Evolutionary conservation across 2,888 invertebrate species (phyloP).

Genomic region (Prenolepis imparis): DNA sequence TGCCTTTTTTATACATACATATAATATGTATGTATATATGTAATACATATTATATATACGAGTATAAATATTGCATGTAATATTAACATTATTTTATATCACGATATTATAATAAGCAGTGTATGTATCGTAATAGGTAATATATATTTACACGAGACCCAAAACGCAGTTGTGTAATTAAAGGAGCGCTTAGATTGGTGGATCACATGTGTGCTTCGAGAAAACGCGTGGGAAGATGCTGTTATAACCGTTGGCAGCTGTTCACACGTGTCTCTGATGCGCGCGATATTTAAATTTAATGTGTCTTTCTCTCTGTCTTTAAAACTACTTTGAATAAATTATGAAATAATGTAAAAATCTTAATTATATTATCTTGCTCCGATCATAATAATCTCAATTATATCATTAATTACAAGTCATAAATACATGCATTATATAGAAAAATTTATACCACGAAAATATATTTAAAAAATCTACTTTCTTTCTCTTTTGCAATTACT

Average conservation of each 20-base stretch:
- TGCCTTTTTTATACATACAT: too few species aligned
- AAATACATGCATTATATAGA: background rate
- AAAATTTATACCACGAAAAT: background rate
- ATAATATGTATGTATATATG: too few species aligned
- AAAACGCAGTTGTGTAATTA: conserved; percentile 36
- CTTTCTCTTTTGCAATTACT: background rate
- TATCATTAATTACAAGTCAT: background rate
- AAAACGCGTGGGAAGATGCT: conserved; percentile 84
- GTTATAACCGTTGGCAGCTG: conserved; percentile 81
- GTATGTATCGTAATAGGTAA: conserved; percentile 8
- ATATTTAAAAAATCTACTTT: background rate
- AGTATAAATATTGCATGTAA: background rate
- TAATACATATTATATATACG: too few species aligned
- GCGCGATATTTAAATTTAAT: conserved; percentile 64
- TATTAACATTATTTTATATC: background rate
- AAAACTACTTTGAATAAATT: background rate
- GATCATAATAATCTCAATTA: background rate
- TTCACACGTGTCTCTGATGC: conserved; percentile 82
- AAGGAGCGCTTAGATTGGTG: conserved; percentile 65
- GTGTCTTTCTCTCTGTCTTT: conserved; percentile 1
- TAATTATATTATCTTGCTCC: background rate
- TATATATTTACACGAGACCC: conserved; percentile 8
- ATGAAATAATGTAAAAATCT: background rate
- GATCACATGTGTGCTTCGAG: conserved; percentile 79
- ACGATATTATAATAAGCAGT: background rate